Conservation (phyloP, 2,113 vertebrate genomes). For the Pseudonaja textilis region DNA sequence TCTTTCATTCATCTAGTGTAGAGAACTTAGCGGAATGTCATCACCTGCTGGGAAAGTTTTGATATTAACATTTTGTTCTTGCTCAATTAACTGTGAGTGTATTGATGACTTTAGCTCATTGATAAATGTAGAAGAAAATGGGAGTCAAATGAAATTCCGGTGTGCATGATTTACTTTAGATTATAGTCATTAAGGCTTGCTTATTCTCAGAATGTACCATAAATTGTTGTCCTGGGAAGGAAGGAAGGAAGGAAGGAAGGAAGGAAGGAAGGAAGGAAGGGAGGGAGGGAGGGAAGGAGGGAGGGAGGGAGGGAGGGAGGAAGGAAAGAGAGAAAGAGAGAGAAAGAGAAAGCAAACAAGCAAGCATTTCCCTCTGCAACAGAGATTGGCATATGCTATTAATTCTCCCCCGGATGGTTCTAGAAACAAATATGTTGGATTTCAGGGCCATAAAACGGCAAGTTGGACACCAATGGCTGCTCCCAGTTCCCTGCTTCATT, state of each 20-base stretch:
- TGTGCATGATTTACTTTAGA: not conserved
- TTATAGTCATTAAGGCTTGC: not conserved
- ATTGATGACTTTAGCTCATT: slow-evolving; percentile 18
- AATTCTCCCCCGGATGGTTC: not conserved
- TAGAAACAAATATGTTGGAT: not conserved
- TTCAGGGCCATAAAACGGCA: not conserved
- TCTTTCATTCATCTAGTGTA: slow-evolving; percentile 31
- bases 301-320: not conserved
- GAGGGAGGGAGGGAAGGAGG: not conserved
- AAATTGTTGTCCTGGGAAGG: not conserved
- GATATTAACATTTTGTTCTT: slow-evolving; percentile 39
- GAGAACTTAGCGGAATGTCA: slow-evolving; percentile 23
- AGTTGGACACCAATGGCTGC: not conserved
- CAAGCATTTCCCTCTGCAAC: not conserved
- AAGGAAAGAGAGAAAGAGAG: not conserved
- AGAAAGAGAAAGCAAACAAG: too few species aligned
- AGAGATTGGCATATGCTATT: not conserved
- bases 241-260: not conserved
- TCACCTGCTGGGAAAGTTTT: slow-evolving; percentile 5
- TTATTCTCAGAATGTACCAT: slow-evolving; percentile 12
- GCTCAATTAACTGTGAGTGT: slow-evolving; percentile 39
- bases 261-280: not conserved
- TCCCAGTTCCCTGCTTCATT: not conserved
- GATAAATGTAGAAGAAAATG: slow-evolving; percentile 34
- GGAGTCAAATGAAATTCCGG: not conserved